These are phyloP conservation scores for Parazoanthus darwini DNA, from an alignment of 92 coral and sea anemone genomes.

Conservation along the genomic window DNA sequence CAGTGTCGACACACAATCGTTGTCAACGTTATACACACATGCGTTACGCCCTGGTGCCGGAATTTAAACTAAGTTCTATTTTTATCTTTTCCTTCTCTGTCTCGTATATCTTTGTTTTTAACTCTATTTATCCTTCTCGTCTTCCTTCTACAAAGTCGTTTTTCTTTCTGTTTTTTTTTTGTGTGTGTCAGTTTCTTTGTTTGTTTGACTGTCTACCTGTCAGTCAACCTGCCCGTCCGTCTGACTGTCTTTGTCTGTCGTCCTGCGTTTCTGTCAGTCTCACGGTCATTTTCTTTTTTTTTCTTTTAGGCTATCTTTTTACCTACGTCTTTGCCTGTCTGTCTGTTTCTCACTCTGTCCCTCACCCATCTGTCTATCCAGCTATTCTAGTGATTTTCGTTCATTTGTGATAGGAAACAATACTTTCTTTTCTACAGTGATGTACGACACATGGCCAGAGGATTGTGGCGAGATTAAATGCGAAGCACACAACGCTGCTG, in stretches of 20 bases:
- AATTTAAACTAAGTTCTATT: not conserved
- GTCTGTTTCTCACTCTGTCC: not conserved
- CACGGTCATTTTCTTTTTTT: not conserved
- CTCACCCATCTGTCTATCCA: not conserved
- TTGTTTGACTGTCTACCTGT: too few relatives aligned
- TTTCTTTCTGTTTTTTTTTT: not conserved
- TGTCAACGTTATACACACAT: too few relatives aligned
- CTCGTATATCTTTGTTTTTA: too few relatives aligned
- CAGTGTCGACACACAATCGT: too few relatives aligned
- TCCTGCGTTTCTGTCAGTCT: not conserved
- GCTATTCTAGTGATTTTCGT: not conserved
- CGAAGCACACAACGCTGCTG: slow-evolving; percentile 78
- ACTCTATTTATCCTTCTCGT: not conserved
- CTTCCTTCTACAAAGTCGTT: not conserved
- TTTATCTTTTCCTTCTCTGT: not conserved
- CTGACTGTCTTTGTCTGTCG: not conserved
- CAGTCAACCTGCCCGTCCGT: not conserved
- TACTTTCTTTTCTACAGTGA: slow-evolving; percentile 30
- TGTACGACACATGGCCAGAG: slow-evolving; percentile 66
- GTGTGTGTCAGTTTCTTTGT: not conserved
- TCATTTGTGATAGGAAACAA: not conserved
- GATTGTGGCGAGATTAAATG: slow-evolving; percentile 89
- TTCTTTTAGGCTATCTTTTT: too few relatives aligned
- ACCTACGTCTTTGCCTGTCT: not conserved
- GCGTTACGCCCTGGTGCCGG: too few relatives aligned